Evolutionary conservation across 1,140 invertebrate genomes (phyloP), one percentile per base, ranked within the genome.

Genomic region (Thereuonema tuberculata): DNA sequence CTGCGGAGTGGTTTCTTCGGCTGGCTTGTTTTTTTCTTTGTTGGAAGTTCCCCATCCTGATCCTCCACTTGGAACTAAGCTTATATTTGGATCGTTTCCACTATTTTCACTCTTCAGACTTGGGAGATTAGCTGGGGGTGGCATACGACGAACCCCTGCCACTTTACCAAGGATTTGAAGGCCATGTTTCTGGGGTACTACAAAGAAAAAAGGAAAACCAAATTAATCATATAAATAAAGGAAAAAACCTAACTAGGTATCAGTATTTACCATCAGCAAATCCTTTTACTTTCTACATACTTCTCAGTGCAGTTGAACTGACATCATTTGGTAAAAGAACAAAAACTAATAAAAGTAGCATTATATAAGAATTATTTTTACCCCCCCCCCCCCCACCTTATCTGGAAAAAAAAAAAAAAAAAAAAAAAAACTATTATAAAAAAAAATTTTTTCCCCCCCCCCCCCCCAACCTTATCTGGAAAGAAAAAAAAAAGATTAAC

Each of bases 161-260:
- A 96, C 89, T 85, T 95, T 96, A 79, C 93, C 92, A 84, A 97
- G 84, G 79, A 83, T 90, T 87, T 95, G 92, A 84, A 96, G 89
- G 82, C 93, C 93, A 94, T 95, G 90, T 87, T 94, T 93, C 74
- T 87, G 85, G 81, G 87, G 83, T 77, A 85, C 90, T 75, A 60
- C 26, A 69, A 65, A 31, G 64, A 63, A 60, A n/a, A n/a, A 61
- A 62, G 60, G 20, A 47, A 26, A 60, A 24, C n/a, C n/a, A n/a
- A n/a, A n/a, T n/a, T n/a, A n/a, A n/a, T n/a, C 12, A 58, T 28
- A 58, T n/a, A 24, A 27, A 62, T 0, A 17, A 53, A 31, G 37
- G 14, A 60, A 55, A 5, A 29, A 23, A 20, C 3, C 17, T 59
- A n/a, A 58, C 1, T 20, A 37, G 24, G 58, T n/a, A 57, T n/a